phyloP scores from a whole-genome alignment of 2,113 vertebrate species.

The Anseranas semipalmata region DNA sequence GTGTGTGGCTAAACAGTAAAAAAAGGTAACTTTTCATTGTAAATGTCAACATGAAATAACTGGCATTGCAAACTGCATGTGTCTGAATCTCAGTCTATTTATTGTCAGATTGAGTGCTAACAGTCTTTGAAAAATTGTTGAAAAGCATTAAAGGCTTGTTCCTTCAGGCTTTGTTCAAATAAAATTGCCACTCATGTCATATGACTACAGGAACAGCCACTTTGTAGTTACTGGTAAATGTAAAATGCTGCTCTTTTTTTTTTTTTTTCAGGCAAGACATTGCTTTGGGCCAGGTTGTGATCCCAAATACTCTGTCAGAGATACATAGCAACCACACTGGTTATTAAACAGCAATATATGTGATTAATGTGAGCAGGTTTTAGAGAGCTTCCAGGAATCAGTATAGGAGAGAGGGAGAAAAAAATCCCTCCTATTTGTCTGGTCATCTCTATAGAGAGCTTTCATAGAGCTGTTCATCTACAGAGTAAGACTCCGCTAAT shows the following conservation, averaged over 20 bases:
- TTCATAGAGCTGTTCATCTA: neutral
- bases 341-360: neutral
- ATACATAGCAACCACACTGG: neutral
- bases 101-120: conserved; percentile 19
- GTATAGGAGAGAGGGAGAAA: neutral
- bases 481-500: neutral
- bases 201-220: neutral
- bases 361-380: neutral
- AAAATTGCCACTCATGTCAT: conserved; percentile 16
- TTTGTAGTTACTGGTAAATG: neutral
- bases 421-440: neutral
- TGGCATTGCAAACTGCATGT: neutral
- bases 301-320: neutral
- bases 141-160: conserved; percentile 27
- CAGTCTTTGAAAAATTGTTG: conserved; percentile 31
- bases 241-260: neutral
- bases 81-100: conserved; percentile 17
- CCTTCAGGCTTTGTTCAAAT: conserved; percentile 6
- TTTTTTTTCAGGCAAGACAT: neutral
- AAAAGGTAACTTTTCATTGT: neutral
- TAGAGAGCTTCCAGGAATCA: neutral
- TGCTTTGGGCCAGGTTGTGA: neutral
- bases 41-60: conserved; percentile 27
- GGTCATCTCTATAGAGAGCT: neutral
- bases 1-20: neutral